Conservation (phyloP, 2,888 invertebrate species). For the Reticulitermes lucifugus region DNA sequence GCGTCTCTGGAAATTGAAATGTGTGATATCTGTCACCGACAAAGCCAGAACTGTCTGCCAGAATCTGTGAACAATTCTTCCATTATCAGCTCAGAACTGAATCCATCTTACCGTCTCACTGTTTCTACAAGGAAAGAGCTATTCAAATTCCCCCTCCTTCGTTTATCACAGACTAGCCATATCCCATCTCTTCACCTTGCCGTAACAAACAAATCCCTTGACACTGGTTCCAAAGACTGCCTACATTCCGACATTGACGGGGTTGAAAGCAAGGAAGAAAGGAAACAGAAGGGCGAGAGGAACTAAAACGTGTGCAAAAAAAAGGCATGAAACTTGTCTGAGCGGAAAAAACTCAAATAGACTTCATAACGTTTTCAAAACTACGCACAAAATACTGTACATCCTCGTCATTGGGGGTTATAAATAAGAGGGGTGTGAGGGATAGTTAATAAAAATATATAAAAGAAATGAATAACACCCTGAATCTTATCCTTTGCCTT, state of each 20-base stretch:
- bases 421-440: neutral
- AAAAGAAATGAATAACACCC: too few relatives aligned
- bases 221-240: slow-evolving; percentile 1
- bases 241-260: slow-evolving; percentile 13
- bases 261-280: neutral
- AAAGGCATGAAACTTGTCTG: neutral
- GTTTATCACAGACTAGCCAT: slow-evolving; percentile 11
- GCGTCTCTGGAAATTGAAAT: neutral
- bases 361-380: neutral
- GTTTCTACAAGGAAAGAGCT: slow-evolving; percentile 8
- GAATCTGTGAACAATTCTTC: slow-evolving; percentile 1
- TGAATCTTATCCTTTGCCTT: neutral
- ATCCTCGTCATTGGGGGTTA: neutral
- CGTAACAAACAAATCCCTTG: slow-evolving; percentile 10
- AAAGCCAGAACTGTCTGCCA: neutral
- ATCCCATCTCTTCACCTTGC: neutral
- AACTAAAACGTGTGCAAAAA: neutral
- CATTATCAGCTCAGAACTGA: neutral
- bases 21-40: neutral
- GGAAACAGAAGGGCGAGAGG: neutral
- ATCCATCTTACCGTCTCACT: neutral
- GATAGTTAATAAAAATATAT: neutral
- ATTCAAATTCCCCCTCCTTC: neutral
- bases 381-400: neutral
- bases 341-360: neutral